Percentiles rank a stretch among this genome's conserved stretches.
Conservation (phyloP, 2,888 invertebrate species). For the Flexamia atlantica region DNA sequence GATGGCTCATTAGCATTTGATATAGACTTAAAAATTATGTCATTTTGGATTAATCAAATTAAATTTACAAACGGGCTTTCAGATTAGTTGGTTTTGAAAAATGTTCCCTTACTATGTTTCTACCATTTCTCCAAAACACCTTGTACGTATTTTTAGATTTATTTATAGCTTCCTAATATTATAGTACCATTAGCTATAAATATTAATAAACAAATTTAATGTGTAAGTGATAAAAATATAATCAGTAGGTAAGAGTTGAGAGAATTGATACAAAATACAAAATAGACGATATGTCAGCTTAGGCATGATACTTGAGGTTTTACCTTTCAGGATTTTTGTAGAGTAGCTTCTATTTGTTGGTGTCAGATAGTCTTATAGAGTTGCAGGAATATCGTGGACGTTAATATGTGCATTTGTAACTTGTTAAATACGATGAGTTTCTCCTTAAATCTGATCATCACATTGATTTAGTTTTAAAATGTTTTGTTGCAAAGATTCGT, state of each 20-base stretch:
- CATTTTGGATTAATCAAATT: too few species aligned
- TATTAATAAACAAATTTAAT: neutral
- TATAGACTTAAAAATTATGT: too few species aligned
- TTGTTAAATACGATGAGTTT: neutral
- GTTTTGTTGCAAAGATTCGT: neutral
- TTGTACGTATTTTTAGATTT: constrained; percentile 3
- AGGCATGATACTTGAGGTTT: neutral
- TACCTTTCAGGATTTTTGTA: neutral
- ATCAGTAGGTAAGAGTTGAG: neutral
- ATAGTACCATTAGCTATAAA: constrained; percentile 11
- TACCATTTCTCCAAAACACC: neutral
- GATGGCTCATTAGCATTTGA: too few species aligned
- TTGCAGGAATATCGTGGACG: neutral
- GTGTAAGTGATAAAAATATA: constrained; percentile 32
- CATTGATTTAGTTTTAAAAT: neutral
- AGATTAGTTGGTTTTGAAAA: too few species aligned
- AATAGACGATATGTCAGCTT: neutral
- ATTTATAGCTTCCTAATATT: neutral
- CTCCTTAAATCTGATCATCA: neutral
- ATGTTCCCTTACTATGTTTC: too few species aligned
- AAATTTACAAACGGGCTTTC: too few species aligned
- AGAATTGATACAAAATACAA: too few species aligned
- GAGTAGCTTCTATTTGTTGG: constrained; percentile 7
- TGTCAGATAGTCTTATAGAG: neutral
- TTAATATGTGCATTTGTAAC: neutral